phyloP scores from a whole-genome alignment of 1,140 invertebrate species.

The Drosophila guanche region DNA sequence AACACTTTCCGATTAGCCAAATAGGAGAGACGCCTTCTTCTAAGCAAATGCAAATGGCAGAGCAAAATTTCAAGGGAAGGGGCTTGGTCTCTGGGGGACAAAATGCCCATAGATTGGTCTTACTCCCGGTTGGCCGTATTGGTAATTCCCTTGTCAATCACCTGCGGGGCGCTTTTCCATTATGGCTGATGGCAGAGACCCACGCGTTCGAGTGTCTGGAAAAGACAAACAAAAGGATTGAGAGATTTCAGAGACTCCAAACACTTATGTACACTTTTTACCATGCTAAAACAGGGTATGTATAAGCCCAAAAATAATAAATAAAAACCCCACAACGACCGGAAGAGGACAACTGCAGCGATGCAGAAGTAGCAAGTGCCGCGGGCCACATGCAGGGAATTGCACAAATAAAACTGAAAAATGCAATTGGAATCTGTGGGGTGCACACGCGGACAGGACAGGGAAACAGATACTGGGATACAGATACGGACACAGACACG shows the following conservation, averaged over 20 bases:
- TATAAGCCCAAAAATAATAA: constrained; percentile 12
- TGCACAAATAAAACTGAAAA: constrained; percentile 51
- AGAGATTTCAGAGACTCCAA: too few relatives aligned
- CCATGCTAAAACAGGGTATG: neutral
- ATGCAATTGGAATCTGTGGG: constrained; percentile 35
- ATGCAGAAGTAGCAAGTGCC: constrained; percentile 16
- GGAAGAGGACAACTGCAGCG: constrained; percentile 19
- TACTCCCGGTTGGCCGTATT: too few relatives aligned
- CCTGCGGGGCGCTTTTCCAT: too few relatives aligned
- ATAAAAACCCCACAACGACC: neutral
- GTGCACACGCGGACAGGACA: too few relatives aligned
- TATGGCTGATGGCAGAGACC: too few relatives aligned
- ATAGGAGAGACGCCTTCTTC: neutral
- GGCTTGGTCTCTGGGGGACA: constrained; percentile 11
- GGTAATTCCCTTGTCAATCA: too few relatives aligned
- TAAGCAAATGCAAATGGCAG: constrained; percentile 9
- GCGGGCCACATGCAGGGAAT: neutral
- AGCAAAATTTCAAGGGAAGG: neutral
- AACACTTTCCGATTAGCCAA: constrained; percentile 42
- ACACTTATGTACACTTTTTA: neutral
- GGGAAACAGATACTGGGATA: too few relatives aligned
- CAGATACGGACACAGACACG: constrained; percentile 20
- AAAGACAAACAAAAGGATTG: too few relatives aligned
- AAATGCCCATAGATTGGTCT: too few relatives aligned
- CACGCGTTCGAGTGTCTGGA: too few relatives aligned